phyloP scores from a whole-genome alignment of 2,888 invertebrate species.

The Prosopocoilus inquinatus region DNA sequence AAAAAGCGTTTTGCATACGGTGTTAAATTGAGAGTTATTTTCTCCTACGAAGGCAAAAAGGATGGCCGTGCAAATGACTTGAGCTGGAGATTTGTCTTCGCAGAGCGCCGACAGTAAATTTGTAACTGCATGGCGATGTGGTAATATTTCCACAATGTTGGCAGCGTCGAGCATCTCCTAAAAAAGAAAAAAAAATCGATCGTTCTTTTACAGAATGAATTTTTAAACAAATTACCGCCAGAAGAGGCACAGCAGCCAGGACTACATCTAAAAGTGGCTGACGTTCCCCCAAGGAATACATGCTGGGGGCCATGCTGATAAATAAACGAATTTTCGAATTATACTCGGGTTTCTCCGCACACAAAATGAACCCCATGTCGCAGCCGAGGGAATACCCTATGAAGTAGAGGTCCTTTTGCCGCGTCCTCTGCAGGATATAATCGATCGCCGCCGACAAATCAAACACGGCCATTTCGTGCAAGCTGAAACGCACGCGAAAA shows the following conservation, averaged over 20 bases:
- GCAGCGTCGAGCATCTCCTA: slow-evolving; percentile 9
- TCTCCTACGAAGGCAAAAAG: slow-evolving; percentile 62
- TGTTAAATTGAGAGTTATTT: slow-evolving; percentile 58
- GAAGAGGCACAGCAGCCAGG: slow-evolving; percentile 20
- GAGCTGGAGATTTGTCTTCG: slow-evolving; percentile 48
- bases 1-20: slow-evolving; percentile 43
- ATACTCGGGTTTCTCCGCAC: slow-evolving; percentile 47
- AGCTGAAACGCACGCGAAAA: slow-evolving; percentile 46
- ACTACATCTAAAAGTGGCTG: slow-evolving; percentile 29
- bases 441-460: slow-evolving; percentile 64
- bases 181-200: background rate
- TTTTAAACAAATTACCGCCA: slow-evolving; percentile 19
- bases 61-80: slow-evolving; percentile 58
- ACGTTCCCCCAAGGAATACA: slow-evolving; percentile 35
- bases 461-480: slow-evolving; percentile 62
- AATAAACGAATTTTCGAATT: slow-evolving; percentile 44
- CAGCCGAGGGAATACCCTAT: slow-evolving; percentile 67
- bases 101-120: slow-evolving; percentile 47
- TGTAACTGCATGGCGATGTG: slow-evolving; percentile 38
- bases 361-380: slow-evolving; percentile 51
- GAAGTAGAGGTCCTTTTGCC: slow-evolving; percentile 54
- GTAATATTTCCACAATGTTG: slow-evolving; percentile 40
- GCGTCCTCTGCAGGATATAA: slow-evolving; percentile 54
- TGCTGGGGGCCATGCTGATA: slow-evolving; percentile 44
- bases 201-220: background rate